Base-by-base conservation (phyloP, 2,797 vertebrate genomes). In the Microtus obscurus region DNA sequence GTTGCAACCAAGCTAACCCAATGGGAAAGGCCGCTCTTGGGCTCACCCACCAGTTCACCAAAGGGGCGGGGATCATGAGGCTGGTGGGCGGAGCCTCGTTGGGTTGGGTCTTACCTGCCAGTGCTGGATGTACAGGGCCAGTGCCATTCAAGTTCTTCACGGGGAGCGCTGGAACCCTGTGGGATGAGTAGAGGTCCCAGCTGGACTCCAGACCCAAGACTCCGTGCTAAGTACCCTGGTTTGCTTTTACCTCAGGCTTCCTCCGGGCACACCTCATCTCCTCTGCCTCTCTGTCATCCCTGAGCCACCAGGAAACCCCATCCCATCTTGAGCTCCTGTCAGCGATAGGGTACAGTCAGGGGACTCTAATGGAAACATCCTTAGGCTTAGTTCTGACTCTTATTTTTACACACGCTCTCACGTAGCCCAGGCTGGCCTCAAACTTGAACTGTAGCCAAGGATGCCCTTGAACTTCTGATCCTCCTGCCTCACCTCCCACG, bases 121-220 rank as follows among this genome's bases (percentile, higher is more conserved):
- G 97, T 27, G 99, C 99, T 6, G 99, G 99, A 63, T 99, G 99
- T 51, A 99, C 98, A 0, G 99, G 99, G 82, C 99, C 99, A 0
- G 99, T 99, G 61, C 99, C 99, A 14, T 99, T 99, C 95, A 99
- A 98, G 95, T 99, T 99, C 99, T 99, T 99, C 51, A 99, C 99
- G 0, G 99, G 99, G 67, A 99, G 99, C 0, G 99, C 99, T 14
- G 99, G 99, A 93, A 99, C 99, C 76, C 99, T 99, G 96, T 1
- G 89, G 29, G n/a, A 93, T 4, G 25, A 95, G 45, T 85, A 91
- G 87, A 88, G n/a, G 93, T 78, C 10, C 40, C 34, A 4, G 87
- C 63, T 94, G 87, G 67, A 93, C 43, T 43, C 79, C 90, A 37
- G 45, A 1, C 9, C 51, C 51, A 9, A 9, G 7, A 29, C 45